Conservation (phyloP, 1,140 invertebrate genomes). For the Lordiphosa collinella region DNA sequence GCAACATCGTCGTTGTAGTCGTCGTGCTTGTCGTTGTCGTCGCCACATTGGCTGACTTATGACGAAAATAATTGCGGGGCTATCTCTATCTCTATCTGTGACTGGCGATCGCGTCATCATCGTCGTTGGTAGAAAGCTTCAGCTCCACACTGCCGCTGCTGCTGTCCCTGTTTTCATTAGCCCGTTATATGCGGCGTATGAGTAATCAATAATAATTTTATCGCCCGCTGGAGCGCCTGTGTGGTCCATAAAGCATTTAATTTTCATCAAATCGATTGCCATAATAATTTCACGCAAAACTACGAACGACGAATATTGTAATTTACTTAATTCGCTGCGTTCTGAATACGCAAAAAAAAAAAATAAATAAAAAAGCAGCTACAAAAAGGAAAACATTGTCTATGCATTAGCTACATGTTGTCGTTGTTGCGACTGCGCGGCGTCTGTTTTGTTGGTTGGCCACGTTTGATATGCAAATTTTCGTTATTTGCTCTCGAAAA, state of each 20-base stretch:
- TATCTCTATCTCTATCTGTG: constrained; percentile 45
- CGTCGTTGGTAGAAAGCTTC: constrained; percentile 55
- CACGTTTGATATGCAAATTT: constrained; percentile 75
- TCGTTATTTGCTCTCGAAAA: constrained; percentile 33
- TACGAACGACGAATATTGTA: constrained; percentile 58
- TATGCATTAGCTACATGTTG: constrained; percentile 59
- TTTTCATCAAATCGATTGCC: constrained; percentile 64
- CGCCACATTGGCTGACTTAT: constrained; percentile 77
- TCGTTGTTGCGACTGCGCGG: constrained; percentile 60
- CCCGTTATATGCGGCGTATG: constrained; percentile 61
- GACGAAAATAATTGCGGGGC: constrained; percentile 74
- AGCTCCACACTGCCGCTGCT: constrained; percentile 24
- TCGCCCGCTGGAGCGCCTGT: constrained; percentile 29
- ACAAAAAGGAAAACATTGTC: constrained; percentile 55
- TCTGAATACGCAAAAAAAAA: constrained; percentile 63
- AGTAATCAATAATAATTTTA: constrained; percentile 76
- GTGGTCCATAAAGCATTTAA: constrained; percentile 33
- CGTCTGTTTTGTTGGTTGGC: constrained; percentile 54
- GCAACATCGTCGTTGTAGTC: constrained; percentile 26
- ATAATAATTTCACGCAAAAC: constrained; percentile 73
- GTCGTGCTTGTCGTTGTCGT: constrained; percentile 31
- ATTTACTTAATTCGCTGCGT: constrained; percentile 74
- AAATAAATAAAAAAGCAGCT: constrained; percentile 47
- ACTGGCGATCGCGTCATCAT: constrained; percentile 72
- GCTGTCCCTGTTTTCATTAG: constrained; percentile 41